Evolutionary conservation across 2,888 invertebrate species (phyloP), one percentile per base, ranked within the genome.

Genomic region (Heteromyza rotundicornis): DNA sequence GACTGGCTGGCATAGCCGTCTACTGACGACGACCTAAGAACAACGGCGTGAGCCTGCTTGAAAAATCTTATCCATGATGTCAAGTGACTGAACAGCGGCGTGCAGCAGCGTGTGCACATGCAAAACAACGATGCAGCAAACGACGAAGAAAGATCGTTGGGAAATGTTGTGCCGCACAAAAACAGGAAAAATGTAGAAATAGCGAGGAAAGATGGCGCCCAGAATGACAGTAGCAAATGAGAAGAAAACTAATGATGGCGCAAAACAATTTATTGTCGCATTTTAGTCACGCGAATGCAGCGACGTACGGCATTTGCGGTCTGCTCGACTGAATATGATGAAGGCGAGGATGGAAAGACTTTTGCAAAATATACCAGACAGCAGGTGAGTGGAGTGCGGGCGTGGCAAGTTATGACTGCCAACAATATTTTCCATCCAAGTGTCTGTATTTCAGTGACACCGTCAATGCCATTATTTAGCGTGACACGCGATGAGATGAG

Each of bases 221-320:
- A 40, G 14, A n/a, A 40, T 47, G 47, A 19, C 47, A 19, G 47
- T 19, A 17, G 47, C 17, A 47, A 47, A 60, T 44, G 51, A 51
- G 60, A 56, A 51, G 60, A 56, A 55, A 60, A 56, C 47, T 60
- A 60, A 56, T 60, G 69, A 68, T 65, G 64, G 64, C 60, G 67
- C 63, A 70, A 64, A 68, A 68, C 66, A 70, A 70, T 73, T 73
- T 70, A 67, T 70, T 68, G 67, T 68, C 51, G 60, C 65, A 57
- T 61, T 57, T 59, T 19, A n/a, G n/a, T n/a, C 17, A 49, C 52
- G 51, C 44, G 36, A 20, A 20, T 54, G 27, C n/a, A n/a, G n/a
- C 14, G 27, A 54, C 2, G 3, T 35, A 36, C 54, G 35, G 36
- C 35, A 35, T 54, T 54, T 53, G 36, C 22, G 59, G 12, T 12